phyloP scores from a whole-genome alignment of 1,140 invertebrate species.

The Bombus confusus region DNA sequence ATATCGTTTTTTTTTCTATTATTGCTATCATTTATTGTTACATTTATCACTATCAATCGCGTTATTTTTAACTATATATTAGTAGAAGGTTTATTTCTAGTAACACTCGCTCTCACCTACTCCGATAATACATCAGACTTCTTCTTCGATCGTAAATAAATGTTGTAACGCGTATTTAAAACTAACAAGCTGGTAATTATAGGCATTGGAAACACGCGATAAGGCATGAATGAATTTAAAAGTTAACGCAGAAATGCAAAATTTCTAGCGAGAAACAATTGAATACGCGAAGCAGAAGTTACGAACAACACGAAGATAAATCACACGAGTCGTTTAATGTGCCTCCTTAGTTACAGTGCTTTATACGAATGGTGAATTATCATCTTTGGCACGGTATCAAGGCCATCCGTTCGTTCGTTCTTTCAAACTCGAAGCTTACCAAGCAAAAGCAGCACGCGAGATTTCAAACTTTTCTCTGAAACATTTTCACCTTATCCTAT shows the following conservation, averaged over 20 bases:
- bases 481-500: background rate
- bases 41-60: too few species aligned
- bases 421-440: background rate
- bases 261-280: background rate
- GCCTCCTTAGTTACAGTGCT: conserved; percentile 1
- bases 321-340: background rate
- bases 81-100: too few species aligned
- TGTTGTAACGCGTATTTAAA: too few species aligned
- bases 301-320: background rate
- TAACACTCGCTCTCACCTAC: too few species aligned
- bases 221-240: background rate
- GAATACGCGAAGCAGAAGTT: background rate
- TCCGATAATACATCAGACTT: too few species aligned
- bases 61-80: too few species aligned
- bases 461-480: background rate
- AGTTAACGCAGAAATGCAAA: background rate
- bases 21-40: too few species aligned
- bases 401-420: background rate
- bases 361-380: conserved; percentile 1
- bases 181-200: background rate
- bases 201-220: background rate
- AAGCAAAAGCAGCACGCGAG: background rate
- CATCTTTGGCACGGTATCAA: conserved; percentile 17
- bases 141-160: too few species aligned
- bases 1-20: too few species aligned